These are phyloP conservation scores for Noctua fimbriata DNA, from an alignment of 2,888 invertebrate species.

Conservation along the genomic window DNA sequence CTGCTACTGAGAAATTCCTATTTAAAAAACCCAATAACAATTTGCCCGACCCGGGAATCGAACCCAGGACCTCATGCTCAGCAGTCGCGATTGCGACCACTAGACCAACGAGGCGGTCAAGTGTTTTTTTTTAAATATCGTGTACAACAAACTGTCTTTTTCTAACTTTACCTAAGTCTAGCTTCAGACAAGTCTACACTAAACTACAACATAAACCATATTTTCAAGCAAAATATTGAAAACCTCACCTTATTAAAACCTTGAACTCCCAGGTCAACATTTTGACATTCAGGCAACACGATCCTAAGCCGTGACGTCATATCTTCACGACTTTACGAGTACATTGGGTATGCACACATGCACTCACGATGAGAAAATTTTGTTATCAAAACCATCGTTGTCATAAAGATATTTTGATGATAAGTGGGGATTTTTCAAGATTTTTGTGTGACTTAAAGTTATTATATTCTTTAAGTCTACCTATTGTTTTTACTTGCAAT, in stretches of 20 bases:
- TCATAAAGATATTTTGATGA: slow-evolving; percentile 62
- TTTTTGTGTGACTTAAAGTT: slow-evolving; percentile 5
- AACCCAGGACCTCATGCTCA: too few species aligned
- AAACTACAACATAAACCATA: not conserved
- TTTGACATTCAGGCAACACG: slow-evolving; percentile 37
- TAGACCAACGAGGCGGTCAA: too few species aligned
- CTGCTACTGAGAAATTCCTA: too few species aligned
- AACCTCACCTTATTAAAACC: slow-evolving; percentile 23
- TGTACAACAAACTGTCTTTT: too few species aligned
- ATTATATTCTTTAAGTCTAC: not conserved
- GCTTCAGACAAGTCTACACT: not conserved
- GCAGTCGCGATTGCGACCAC: too few species aligned
- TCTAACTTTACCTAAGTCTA: not conserved
- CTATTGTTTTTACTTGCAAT: not conserved
- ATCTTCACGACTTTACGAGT: slow-evolving; percentile 43
- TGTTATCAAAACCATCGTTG: slow-evolving; percentile 58
- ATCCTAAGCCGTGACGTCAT: slow-evolving; percentile 43
- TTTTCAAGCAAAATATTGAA: slow-evolving; percentile 33
- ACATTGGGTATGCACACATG: slow-evolving; percentile 43
- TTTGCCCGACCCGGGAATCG: too few species aligned
- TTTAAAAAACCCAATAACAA: too few species aligned
- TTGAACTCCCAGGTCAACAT: slow-evolving; percentile 35
- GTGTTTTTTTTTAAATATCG: too few species aligned
- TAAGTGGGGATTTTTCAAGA: slow-evolving; percentile 10
- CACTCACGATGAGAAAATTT: slow-evolving; percentile 53